Evolutionary conservation across 92 coral and sea anemone species (phyloP), one percentile per base, ranked within the genome.

Genomic region (Zoanthus solanderi): DNA sequence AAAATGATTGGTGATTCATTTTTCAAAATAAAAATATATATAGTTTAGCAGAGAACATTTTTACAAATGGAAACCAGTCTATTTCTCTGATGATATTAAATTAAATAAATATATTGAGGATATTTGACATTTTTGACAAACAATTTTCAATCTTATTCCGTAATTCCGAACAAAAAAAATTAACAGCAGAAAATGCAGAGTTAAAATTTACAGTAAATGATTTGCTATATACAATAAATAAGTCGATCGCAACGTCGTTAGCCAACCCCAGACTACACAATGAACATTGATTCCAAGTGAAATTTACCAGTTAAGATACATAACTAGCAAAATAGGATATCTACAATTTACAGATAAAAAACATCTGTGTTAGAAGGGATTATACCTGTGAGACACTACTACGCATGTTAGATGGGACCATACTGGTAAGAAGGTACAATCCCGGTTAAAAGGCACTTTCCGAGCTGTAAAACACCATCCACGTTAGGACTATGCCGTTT

Each of bases 361-460:
- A 0, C 12, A 7, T 2, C 56, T 50, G 9, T 4, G 56, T 50
- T 50, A 11, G 12, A 50, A 50, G 56, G 5, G 56, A 50, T 7
- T 50, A 50, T 50, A 0, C 56, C 9, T 4, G 0, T 50, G 56
- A 50, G 56, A 50, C 9, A 7, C 9, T 50, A 50, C 56, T 7
- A 7, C 5, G 7, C 56, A 50, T 1, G 9, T 46, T 71, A 32
- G 47, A 71, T 29, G 76, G 31, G 18, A 34, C 76, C 76, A 37
- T 71, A 44, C 37, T 29, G 76, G 45, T 71, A 85, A 91, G 48
- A 90, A 67, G 17, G 42, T 11, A 50, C 56, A 50, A 37, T 37
- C 76, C 37, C 9, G 76, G 45, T 86, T 80, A 91, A 32, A 90
- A 67, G 17, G 23, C 81, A 74, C 83, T 86, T 16, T 90, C 94